phyloP scores from a whole-genome alignment of 2,888 invertebrate genomes.

The Lottia gigantea region DNA sequence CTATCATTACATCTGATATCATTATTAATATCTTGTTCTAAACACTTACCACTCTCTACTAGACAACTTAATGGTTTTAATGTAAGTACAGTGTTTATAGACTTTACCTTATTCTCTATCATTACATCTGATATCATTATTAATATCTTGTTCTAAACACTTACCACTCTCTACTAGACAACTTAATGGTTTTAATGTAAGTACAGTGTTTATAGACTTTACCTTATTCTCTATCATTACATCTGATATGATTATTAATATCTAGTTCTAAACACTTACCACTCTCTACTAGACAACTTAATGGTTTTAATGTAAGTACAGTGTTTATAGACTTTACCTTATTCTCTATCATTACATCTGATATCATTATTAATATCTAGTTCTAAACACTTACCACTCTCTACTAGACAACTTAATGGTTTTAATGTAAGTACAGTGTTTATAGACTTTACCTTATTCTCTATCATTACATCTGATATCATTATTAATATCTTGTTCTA shows the following conservation, averaged over 20 bases:
- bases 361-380: slow-evolving; percentile 41
- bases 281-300: slow-evolving; percentile 44
- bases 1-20: slow-evolving; percentile 45
- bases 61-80: slow-evolving; percentile 52
- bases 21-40: slow-evolving; percentile 43
- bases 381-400: slow-evolving; percentile 40
- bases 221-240: slow-evolving; percentile 47
- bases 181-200: slow-evolving; percentile 53
- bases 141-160: slow-evolving; percentile 43
- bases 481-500: slow-evolving; percentile 43
- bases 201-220: slow-evolving; percentile 28
- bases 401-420: slow-evolving; percentile 50
- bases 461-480: slow-evolving; percentile 45
- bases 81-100: slow-evolving; percentile 35
- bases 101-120: slow-evolving; percentile 47
- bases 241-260: slow-evolving; percentile 43
- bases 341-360: slow-evolving; percentile 46
- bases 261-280: slow-evolving; percentile 44
- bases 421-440: slow-evolving; percentile 45
- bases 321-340: slow-evolving; percentile 32
- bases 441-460: slow-evolving; percentile 40
- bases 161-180: slow-evolving; percentile 46
- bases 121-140: slow-evolving; percentile 40
- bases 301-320: slow-evolving; percentile 52
- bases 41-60: slow-evolving; percentile 41